Evolutionary conservation across 2,797 vertebrate genomes (phyloP).

Genomic region (Amazonetta brasiliensis): DNA sequence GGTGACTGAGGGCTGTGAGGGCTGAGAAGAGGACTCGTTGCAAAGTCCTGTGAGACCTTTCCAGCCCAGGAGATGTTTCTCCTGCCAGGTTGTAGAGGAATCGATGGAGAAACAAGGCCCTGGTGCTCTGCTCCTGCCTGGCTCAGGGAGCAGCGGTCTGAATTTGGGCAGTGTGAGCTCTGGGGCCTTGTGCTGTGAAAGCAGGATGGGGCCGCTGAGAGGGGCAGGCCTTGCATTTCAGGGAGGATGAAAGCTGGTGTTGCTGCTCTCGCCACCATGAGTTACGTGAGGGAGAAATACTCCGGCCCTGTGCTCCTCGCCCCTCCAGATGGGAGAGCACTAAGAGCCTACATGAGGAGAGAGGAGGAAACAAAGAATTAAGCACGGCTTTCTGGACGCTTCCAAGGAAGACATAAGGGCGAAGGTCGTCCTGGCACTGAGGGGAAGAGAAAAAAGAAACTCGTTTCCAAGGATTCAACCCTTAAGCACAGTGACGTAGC

Average conservation of each 20-base stretch:
- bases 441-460: neutral
- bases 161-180: neutral
- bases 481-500: neutral
- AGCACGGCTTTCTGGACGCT: neutral
- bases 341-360: neutral
- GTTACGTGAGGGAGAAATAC: neutral
- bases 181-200: neutral
- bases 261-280: neutral
- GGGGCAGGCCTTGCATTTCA: neutral
- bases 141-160: neutral
- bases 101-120: neutral
- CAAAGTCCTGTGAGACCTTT: neutral
- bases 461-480: constrained; percentile 6
- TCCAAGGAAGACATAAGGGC: neutral
- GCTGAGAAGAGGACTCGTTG: neutral
- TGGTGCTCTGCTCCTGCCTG: neutral
- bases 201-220: neutral
- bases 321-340: neutral
- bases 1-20: neutral
- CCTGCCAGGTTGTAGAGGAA: neutral
- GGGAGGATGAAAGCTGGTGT: neutral
- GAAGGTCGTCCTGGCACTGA: neutral
- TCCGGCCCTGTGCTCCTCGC: neutral
- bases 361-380: neutral
- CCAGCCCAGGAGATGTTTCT: neutral